Conservation (phyloP, 2,888 invertebrate genomes). For the Spodoptera picta region DNA sequence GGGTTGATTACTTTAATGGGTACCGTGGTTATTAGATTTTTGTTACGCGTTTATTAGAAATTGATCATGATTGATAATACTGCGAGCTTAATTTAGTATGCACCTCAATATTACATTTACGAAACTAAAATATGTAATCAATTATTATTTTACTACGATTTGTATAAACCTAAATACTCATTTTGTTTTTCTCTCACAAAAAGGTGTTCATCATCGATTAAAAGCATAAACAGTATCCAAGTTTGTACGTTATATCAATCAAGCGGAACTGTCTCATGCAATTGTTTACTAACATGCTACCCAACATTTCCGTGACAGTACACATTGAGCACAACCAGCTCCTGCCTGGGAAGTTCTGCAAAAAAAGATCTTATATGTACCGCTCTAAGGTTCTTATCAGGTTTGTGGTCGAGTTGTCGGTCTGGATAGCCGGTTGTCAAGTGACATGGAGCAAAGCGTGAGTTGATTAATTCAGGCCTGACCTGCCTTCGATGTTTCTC, state of each 20-base stretch:
- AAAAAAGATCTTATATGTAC: conserved; percentile 23
- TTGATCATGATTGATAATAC: conserved; percentile 55
- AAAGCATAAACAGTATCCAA: conserved; percentile 25
- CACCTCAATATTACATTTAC: conserved; percentile 1
- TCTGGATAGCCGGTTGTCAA: conserved; percentile 63
- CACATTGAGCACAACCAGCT: conserved; percentile 47
- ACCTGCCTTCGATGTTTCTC: conserved; percentile 67
- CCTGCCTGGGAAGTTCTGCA: neutral
- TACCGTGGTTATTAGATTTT: conserved; percentile 65
- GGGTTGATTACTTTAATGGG: conserved; percentile 75
- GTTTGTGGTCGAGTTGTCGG: conserved; percentile 42
- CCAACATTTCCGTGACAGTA: conserved; percentile 57
- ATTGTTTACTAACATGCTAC: conserved; percentile 58
- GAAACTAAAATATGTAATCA: no score
- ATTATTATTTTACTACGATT: no score
- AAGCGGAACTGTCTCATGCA: conserved; percentile 54
- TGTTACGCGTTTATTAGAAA: conserved; percentile 55
- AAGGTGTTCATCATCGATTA: conserved; percentile 7
- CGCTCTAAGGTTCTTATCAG: conserved; percentile 25
- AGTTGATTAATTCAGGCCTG: conserved; percentile 72
- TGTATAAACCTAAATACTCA: no score
- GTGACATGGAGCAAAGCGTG: conserved; percentile 63
- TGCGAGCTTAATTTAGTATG: conserved; percentile 23
- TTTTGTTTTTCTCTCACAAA: neutral
- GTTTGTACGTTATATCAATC: conserved; percentile 45